Conservation (phyloP, 2,113 vertebrate genomes). For the Syrmaticus mikado region DNA sequence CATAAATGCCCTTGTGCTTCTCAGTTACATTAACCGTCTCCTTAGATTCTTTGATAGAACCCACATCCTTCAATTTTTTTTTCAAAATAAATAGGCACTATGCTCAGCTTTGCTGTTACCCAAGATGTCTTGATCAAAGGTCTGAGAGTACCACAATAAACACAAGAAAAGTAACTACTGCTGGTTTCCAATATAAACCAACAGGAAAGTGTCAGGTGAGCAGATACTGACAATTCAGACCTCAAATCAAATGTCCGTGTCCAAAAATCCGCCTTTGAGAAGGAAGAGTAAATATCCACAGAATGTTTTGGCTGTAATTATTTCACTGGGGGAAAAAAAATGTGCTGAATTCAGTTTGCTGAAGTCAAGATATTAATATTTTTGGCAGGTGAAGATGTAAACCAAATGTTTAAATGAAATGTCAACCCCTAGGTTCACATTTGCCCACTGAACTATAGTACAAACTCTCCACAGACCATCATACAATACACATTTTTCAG, state of each 20-base stretch:
- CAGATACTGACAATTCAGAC: constrained; percentile 37
- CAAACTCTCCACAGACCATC: constrained; percentile 22
- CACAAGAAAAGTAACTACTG: constrained; percentile 54
- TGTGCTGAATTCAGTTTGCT: constrained; percentile 31
- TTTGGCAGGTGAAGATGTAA: constrained; percentile 60
- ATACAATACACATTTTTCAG: constrained; percentile 53
- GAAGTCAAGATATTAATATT: constrained; percentile 52
- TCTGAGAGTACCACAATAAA: constrained; percentile 53
- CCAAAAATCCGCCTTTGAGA: not conserved
- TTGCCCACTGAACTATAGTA: constrained; percentile 21
- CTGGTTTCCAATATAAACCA: constrained; percentile 63
- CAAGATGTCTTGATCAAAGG: constrained; percentile 59
- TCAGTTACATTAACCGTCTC: constrained; percentile 21
- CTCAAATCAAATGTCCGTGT: not conserved
- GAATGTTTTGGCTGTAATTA: constrained; percentile 54
- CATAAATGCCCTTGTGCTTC: constrained; percentile 32
- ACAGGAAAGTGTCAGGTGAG: constrained; percentile 27
- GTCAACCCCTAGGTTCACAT: constrained; percentile 28
- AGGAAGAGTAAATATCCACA: constrained; percentile 43
- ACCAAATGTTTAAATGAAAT: constrained; percentile 66
- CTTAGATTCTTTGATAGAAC: constrained; percentile 42
- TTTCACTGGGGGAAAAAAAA: not conserved
- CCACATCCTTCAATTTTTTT: not conserved
- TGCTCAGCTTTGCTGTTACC: constrained; percentile 15
- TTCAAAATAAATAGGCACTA: constrained; percentile 18